Base-by-base conservation (phyloP, 2,888 invertebrate species). In the Doris montereyensis region DNA sequence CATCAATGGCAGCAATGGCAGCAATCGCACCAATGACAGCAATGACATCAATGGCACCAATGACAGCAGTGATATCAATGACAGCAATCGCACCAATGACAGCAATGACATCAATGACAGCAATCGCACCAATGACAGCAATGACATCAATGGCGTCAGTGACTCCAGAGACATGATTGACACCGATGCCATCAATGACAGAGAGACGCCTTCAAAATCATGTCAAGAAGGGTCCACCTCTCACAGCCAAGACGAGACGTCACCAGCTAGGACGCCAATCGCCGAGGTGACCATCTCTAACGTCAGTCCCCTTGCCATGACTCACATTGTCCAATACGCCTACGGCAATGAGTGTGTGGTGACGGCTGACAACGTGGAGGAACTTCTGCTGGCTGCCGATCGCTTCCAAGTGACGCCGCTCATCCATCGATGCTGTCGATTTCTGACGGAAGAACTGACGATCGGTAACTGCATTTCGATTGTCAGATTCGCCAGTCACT, bases 381-480 rank as follows among this genome's bases (percentile, higher is more conserved):
- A 85, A 3, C 82, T 87, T 1, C 92, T 97, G 17, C 94, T 95
- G 86, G 95, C 95, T 0, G 96, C 97, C 1, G 97, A 97, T 92
- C 97, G 96, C 89, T 94, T 97, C 76, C 95, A 95, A 86, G 95
- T 97, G 85, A 92, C 95, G 70, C 96, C 96, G 0, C 94, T 97
- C 67, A 93, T 96, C 75, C 94, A 95, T 83, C 93, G 95, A 28
- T 97, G 97, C 91, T 95, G 95, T 88, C 94, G 95, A 68, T 96
- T 94, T 88, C 93, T 97, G 24, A 93, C 94, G 76, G 91, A 92
- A 62, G 94, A 94, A 80, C 92, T 97, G 26, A 94, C 93, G 26
- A 94, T 95, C 0, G 94, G 94, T 26, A 82, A 82, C 79, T 82
- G 80, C 17, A 74, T 82, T 26, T 80, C 80, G 5, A 82, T 82